Base-by-base conservation (phyloP, 2,797 vertebrate species). In the Chrysocyon brachyurus region DNA sequence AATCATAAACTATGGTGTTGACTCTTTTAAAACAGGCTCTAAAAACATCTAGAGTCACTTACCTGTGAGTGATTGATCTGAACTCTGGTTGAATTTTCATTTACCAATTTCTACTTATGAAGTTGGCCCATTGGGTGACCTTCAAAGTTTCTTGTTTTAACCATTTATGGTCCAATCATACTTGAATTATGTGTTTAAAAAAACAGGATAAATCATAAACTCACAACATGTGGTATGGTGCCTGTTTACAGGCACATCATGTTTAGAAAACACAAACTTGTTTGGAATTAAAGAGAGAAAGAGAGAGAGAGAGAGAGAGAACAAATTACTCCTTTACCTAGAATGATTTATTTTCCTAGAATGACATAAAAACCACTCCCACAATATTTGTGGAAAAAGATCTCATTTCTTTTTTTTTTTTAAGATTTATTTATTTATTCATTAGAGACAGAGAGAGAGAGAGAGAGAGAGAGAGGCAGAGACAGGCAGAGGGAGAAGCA, bases 131-230 rank as follows among this genome's bases (percentile, higher is more conserved):
- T 3, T 73, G 21, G 54, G 4, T 57, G 12, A 84, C 12, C 6
- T 70, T 91, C 36, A 19, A 89, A 72, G 19, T 4, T 33, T 87
- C 19, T 16, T 33, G 28, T 31, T 86, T 88, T 66, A 89, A 88
- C 12, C 17, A 52, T 86, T 89, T 63, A 64, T 22, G 78, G 31
- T 68, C 3, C 7, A 61, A 56, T 81, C 7, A 8, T 56, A 54
- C 68, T 78, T 94, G 70, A 94, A 68, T 12, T 61, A 90, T 95
- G 31, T 77, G 12, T 49, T 75, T 73, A 46, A 46, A 84, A 92
- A 64, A 91, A 61, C 24, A 61, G 2, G 1, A 49, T 31, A 88
- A 85, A 77, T 66, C 36, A 56, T 72, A 87, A 88, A 73, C 31
- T 90, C 49, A 90, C 72, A 63, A 68, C 22, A 36, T 40, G 4